Conservation (phyloP, 2,888 invertebrate species). For the Drosophila kanekoi region DNA sequence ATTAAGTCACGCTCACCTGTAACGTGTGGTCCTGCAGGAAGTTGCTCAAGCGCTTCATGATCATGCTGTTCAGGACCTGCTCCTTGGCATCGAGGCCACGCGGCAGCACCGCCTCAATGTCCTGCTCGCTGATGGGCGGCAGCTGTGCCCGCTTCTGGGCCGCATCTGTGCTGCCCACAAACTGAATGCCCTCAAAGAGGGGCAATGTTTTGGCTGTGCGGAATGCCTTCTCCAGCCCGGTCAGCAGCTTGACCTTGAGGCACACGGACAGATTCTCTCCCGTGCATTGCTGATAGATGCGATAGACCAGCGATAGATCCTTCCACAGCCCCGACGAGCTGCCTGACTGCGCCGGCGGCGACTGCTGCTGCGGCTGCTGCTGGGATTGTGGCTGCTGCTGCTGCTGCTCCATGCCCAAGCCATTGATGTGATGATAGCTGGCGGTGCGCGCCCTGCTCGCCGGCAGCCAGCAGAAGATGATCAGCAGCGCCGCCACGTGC, state of each 20-base stretch:
- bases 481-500: slow-evolving; percentile 75
- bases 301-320: slow-evolving; percentile 90
- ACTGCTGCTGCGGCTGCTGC: slow-evolving; percentile 25
- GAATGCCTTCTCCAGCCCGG: slow-evolving; percentile 90
- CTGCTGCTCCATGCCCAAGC: slow-evolving; percentile 40
- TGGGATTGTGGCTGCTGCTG: slow-evolving; percentile 33
- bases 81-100: slow-evolving; percentile 90
- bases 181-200: slow-evolving; percentile 90
- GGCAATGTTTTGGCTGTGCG: slow-evolving; percentile 88
- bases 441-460: slow-evolving; percentile 69
- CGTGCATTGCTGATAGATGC: slow-evolving; percentile 93
- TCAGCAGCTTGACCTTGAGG: slow-evolving; percentile 91
- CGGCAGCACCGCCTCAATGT: slow-evolving; percentile 90
- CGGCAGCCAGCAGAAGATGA: slow-evolving; percentile 71
- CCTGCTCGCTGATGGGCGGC: slow-evolving; percentile 86
- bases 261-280: slow-evolving; percentile 89
- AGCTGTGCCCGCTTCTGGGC: slow-evolving; percentile 43
- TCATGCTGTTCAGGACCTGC: slow-evolving; percentile 90
- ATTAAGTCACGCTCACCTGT: slow-evolving; percentile 86
- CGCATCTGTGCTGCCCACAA: slow-evolving; percentile 87
- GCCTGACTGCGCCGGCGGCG: slow-evolving; percentile 13
- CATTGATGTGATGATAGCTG: slow-evolving; percentile 69
- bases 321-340: slow-evolving; percentile 77
- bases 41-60: slow-evolving; percentile 90
- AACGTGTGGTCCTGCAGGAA: slow-evolving; percentile 92